These are phyloP conservation scores for Garra rufa DNA, from an alignment of 2,113 vertebrate genomes.

Conservation along the genomic window DNA sequence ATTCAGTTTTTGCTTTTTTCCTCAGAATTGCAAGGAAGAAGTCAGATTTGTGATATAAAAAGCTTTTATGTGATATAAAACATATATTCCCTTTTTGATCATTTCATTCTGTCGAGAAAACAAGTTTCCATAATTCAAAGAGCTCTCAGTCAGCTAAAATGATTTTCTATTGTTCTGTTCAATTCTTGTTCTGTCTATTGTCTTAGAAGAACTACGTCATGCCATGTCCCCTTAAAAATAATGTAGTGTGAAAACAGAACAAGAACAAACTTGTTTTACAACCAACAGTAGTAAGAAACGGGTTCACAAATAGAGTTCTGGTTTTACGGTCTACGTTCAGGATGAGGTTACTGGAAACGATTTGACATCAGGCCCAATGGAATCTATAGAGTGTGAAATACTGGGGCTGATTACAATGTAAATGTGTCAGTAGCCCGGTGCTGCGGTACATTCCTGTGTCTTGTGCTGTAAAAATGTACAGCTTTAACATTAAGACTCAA, in stretches of 20 bases:
- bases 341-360: conserved; percentile 29
- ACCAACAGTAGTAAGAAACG: conserved; percentile 25
- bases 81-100: neutral
- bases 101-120: neutral
- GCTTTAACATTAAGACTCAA: conserved; percentile 24
- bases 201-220: neutral
- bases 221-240: neutral
- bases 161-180: neutral
- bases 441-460: conserved; percentile 19
- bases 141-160: neutral
- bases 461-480: conserved; percentile 41
- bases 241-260: neutral
- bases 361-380: conserved; percentile 3
- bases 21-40: too few relatives aligned
- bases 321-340: neutral
- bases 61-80: too few relatives aligned
- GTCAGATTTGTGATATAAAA: neutral
- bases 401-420: conserved; percentile 26
- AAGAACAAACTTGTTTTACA: conserved; percentile 15
- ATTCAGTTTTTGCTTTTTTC: neutral
- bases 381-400: conserved; percentile 25
- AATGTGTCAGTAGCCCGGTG: neutral
- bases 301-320: conserved; percentile 11
- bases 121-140: neutral
- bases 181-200: neutral